A percentile compares a stretch with the other conserved stretches of the same genome.
phyloP scores from a whole-genome alignment of 2,113 vertebrate genomes.

The Microcebus griseorufus region DNA sequence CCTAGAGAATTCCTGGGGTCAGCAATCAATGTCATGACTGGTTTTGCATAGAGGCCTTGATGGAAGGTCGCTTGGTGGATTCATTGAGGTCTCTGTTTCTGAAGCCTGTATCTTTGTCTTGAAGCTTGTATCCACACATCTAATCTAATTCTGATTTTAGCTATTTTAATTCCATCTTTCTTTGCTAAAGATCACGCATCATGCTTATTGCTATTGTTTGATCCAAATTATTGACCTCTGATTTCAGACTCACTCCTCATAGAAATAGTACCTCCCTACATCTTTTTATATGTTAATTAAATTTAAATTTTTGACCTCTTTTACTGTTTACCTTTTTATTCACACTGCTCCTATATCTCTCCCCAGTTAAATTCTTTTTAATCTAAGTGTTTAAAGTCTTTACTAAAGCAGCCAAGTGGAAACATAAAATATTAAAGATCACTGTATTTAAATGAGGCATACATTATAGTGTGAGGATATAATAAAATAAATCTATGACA shows the following conservation, averaged over 20 bases:
- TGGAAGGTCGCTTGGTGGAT: neutral
- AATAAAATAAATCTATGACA: neutral
- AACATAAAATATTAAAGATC: slow-evolving; percentile 1
- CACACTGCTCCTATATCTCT: neutral
- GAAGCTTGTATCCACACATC: neutral
- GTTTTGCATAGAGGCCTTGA: neutral
- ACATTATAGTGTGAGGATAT: neutral
- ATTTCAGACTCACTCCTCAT: neutral
- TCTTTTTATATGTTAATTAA: neutral
- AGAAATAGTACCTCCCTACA: neutral
- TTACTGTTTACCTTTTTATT: neutral
- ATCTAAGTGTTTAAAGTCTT: neutral
- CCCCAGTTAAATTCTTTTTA: slow-evolving; percentile 8
- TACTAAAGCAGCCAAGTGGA: neutral
- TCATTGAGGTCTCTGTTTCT: neutral
- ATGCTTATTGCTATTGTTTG: neutral
- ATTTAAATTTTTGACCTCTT: neutral
- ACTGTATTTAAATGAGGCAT: neutral
- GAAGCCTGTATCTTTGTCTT: neutral
- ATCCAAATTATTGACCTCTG: neutral
- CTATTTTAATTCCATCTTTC: neutral
- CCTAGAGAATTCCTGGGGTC: neutral
- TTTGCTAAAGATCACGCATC: neutral
- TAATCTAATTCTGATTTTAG: slow-evolving; percentile 20
- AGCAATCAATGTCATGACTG: neutral